These are phyloP conservation scores for Dreissena rostriformis DNA, from an alignment of 1,140 invertebrate species.

Conservation along the genomic window DNA sequence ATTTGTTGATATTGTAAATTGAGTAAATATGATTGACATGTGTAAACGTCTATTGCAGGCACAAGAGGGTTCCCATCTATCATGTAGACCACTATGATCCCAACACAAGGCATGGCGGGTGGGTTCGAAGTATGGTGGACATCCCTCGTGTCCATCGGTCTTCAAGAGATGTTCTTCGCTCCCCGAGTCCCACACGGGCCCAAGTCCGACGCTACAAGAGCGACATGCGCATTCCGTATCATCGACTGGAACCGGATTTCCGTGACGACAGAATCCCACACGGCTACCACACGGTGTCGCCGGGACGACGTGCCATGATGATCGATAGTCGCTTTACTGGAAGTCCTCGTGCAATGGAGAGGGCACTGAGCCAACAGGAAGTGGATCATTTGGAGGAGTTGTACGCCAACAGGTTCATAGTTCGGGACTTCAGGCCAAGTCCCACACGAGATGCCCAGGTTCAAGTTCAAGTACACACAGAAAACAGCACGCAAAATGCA, in stretches of 20 bases:
- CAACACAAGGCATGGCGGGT: constrained; percentile 8
- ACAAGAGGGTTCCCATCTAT: constrained; percentile 31
- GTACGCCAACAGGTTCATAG: too few species aligned
- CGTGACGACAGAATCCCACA: constrained; percentile 33
- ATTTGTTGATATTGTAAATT: too few species aligned
- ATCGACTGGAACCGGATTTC: not conserved
- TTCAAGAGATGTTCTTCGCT: constrained; percentile 6
- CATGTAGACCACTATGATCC: constrained; percentile 41
- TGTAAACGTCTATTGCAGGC: not conserved
- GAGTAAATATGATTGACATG: too few species aligned
- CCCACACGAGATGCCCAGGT: too few species aligned
- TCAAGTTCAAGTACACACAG: too few species aligned
- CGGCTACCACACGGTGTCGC: constrained; percentile 36
- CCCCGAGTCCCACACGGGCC: not conserved
- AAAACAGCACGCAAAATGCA: too few species aligned
- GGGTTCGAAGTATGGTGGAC: constrained; percentile 49
- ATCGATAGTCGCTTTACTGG: constrained; percentile 19
- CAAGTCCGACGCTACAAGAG: not conserved
- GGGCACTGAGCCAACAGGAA: too few species aligned
- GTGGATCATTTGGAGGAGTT: too few species aligned
- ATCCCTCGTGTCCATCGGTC: constrained; percentile 39
- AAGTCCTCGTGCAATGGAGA: not conserved
- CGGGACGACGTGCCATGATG: constrained; percentile 29
- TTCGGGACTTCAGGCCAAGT: too few species aligned
- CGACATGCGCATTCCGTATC: not conserved